These are phyloP conservation scores for Diogma glabrata DNA, from an alignment of 2,888 invertebrate genomes.

Conservation along the genomic window DNA sequence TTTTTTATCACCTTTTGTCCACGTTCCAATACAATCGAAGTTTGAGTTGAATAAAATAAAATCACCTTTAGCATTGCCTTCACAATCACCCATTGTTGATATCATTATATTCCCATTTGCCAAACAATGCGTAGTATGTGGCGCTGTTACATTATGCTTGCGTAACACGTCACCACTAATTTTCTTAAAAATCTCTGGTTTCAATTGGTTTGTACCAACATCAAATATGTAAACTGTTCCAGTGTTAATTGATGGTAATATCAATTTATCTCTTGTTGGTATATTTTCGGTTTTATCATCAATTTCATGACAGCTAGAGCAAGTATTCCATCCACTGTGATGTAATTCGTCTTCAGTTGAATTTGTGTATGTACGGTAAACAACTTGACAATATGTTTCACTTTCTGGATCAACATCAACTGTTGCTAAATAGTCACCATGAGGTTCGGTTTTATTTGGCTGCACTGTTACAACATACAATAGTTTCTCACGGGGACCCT, in stretches of 20 bases:
- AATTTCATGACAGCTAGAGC: constrained; percentile 73
- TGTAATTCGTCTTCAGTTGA: constrained; percentile 79
- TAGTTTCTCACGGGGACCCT: constrained; percentile 73
- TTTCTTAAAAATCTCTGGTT: constrained; percentile 55
- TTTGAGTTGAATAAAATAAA: constrained; percentile 79
- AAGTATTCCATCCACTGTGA: constrained; percentile 95
- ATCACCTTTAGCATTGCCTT: constrained; percentile 77
- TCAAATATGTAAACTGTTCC: constrained; percentile 78
- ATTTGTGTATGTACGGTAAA: constrained; percentile 72
- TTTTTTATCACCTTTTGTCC: constrained; percentile 55
- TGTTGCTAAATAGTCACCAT: constrained; percentile 81
- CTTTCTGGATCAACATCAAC: constrained; percentile 86
- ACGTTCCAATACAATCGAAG: constrained; percentile 51
- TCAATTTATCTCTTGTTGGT: constrained; percentile 60
- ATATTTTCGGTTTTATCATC: constrained; percentile 31
- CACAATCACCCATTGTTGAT: constrained; percentile 79
- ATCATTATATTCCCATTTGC: constrained; percentile 91
- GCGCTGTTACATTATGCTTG: constrained; percentile 64
- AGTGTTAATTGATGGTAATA: constrained; percentile 72
- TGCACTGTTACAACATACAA: constrained; percentile 85
- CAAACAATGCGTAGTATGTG: constrained; percentile 90
- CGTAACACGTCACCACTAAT: constrained; percentile 72
- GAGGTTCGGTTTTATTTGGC: constrained; percentile 48
- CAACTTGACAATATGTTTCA: constrained; percentile 73
- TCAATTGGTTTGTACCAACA: constrained; percentile 56